Evolutionary conservation across 2,113 vertebrate genomes (phyloP), one percentile per base, ranked within the genome.

Genomic region (Pholis gunnellus): DNA sequence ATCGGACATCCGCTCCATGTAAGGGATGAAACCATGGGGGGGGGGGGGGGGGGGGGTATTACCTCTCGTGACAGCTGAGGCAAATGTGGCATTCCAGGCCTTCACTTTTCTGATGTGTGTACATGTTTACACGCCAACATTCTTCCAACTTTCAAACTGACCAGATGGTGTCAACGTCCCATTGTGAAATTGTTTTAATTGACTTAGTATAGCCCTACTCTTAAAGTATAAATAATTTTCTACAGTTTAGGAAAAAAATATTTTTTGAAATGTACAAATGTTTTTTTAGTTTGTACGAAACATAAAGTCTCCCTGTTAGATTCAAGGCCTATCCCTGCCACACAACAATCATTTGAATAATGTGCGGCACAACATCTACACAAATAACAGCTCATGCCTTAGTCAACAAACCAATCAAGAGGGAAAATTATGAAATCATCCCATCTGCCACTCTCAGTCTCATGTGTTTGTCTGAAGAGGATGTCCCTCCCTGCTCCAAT

Each of bases 351-450:
- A 67, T 60, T 34, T 69, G 14, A 29, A 69, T 42, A 56, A 52
- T 71, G 25, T 65, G 59, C 77, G 67, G 70, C 68, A 87, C 2
- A 34, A 59, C 63, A 78, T 64, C 44, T 79, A 86, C 18, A 63
- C 44, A 83, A 87, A 90, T 71, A 78, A 73, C 31, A 9, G 22
- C 40, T 88, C 74, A 78, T 34, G 48, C 14, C 22, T 75, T 50
- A 25, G 78, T 67, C 56, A 86, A 83, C 60, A 25, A 60, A 86
- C 79, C 69, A 75, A 70, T 77, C 38, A 60, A 81, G 50, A 31
- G 36, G 77, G 56, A 72, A 79, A 85, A 75, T 17, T 48, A 83
- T 74, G 72, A 87, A 81, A 86, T 91, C 80, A 78, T 66, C 31
- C 70, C 75, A 82, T 78, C 78, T 84, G 72, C 20, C 79, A 63